A percentile compares a stretch with the other conserved stretches of the same genome.
These are phyloP conservation scores for Lacanobia wlatinum DNA, from an alignment of 2,888 invertebrate genomes.

Conservation along the genomic window DNA sequence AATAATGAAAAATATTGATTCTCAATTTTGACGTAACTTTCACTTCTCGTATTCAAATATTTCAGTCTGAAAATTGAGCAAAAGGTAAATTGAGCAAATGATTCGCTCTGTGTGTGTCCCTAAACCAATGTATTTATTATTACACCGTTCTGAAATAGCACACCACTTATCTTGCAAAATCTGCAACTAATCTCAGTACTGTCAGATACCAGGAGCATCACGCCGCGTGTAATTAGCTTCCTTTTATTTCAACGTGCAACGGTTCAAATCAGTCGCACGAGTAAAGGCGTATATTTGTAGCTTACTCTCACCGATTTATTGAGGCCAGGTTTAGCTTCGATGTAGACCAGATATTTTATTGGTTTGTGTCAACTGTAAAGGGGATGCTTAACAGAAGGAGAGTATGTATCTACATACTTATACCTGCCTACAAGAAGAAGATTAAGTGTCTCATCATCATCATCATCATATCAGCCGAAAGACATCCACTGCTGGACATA, in stretches of 20 bases:
- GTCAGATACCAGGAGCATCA: conserved; percentile 58
- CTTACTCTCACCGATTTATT: conserved; percentile 68
- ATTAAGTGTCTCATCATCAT: too few relatives aligned
- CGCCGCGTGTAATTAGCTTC: conserved; percentile 78
- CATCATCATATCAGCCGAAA: too few relatives aligned
- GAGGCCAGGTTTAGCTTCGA: conserved; percentile 30
- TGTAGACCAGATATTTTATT: conserved; percentile 26
- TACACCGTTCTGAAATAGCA: conserved; percentile 25
- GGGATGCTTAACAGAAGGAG: not conserved
- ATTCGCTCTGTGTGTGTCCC: not conserved
- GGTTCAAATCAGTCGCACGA: conserved; percentile 68
- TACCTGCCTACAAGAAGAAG: too few relatives aligned
- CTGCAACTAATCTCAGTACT: conserved; percentile 39
- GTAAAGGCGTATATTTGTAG: conserved; percentile 80
- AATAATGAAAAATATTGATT: too few relatives aligned
- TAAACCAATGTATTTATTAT: conserved; percentile 9
- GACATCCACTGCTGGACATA: too few relatives aligned
- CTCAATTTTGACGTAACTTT: too few relatives aligned
- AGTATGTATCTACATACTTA: not conserved
- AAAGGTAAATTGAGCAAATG: too few relatives aligned
- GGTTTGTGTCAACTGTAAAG: conserved; percentile 9
- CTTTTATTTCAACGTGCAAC: conserved; percentile 79
- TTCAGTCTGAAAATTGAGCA: too few relatives aligned
- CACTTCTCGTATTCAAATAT: too few relatives aligned
- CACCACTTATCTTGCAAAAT: conserved; percentile 45